Conservation (phyloP, 1,140 invertebrate species). For the Hypothenemus hampei region DNA sequence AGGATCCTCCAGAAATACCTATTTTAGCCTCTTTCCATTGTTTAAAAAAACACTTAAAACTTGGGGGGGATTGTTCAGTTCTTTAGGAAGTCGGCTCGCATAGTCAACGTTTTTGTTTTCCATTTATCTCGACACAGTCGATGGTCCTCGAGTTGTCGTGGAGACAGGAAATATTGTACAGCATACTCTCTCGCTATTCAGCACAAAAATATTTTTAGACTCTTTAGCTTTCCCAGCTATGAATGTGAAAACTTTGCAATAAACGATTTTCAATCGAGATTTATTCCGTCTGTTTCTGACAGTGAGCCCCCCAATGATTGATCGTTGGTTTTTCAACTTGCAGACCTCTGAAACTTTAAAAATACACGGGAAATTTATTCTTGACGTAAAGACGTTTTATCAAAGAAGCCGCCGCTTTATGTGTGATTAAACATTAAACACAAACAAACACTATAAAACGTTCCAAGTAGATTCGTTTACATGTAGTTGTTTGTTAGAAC, state of each 20-base stretch:
- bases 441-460: conserved; percentile 26
- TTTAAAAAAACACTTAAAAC: neutral
- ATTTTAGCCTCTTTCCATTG: neutral
- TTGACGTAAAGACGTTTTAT: conserved; percentile 10
- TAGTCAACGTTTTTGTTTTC: neutral
- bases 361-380: conserved; percentile 26
- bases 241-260: neutral
- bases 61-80: neutral
- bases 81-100: neutral
- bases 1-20: neutral
- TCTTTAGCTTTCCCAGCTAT: neutral
- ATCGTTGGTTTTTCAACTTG: conserved; percentile 7
- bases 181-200: neutral
- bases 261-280: conserved; percentile 12
- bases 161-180: neutral
- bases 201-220: neutral
- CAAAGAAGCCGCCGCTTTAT: conserved; percentile 27
- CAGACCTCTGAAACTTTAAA: conserved; percentile 16
- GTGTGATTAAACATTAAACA: conserved; percentile 28
- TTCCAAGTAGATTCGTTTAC: conserved; percentile 25
- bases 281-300: conserved; percentile 17
- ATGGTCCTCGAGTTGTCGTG: neutral
- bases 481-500: conserved; percentile 18
- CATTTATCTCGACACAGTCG: too few species aligned
- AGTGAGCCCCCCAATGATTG: conserved; percentile 8